Conservation (phyloP, 2,797 vertebrate species). For the Thaleichthys pacificus region DNA sequence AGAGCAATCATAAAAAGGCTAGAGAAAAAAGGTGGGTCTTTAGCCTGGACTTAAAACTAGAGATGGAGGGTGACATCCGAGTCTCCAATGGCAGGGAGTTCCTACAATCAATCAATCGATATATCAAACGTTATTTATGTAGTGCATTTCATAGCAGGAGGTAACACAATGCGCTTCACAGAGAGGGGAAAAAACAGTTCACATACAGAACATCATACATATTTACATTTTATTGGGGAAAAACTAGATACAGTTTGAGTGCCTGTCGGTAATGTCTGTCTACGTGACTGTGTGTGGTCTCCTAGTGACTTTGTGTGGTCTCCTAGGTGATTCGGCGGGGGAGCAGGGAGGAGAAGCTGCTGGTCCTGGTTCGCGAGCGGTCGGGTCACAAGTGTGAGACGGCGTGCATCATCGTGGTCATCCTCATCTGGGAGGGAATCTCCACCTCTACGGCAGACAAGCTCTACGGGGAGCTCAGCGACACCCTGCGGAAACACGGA, state of each 20-base stretch:
- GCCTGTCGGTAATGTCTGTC: neutral
- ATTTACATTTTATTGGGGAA: too few species aligned
- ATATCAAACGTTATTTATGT: too few species aligned
- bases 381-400: slow-evolving; percentile 87
- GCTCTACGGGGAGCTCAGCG: slow-evolving; percentile 88
- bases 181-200: too few species aligned
- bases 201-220: too few species aligned
- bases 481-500: slow-evolving; percentile 87
- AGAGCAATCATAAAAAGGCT: too few species aligned
- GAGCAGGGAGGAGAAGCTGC: slow-evolving; percentile 88
- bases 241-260: neutral
- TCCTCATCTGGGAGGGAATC: slow-evolving; percentile 96
- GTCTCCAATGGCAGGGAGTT: too few species aligned
- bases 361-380: slow-evolving; percentile 92
- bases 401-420: slow-evolving; percentile 90
- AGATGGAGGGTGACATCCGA: too few species aligned
- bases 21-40: too few species aligned
- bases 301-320: slow-evolving; percentile 61
- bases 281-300: neutral
- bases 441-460: slow-evolving; percentile 80
- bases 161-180: too few species aligned
- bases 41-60: too few species aligned
- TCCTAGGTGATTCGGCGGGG: slow-evolving; percentile 89
- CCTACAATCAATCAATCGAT: too few species aligned
- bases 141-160: too few species aligned